Evolutionary conservation across 1,140 invertebrate species (phyloP), one percentile per base, ranked within the genome.

Genomic region (Diabrotica virgifera): DNA sequence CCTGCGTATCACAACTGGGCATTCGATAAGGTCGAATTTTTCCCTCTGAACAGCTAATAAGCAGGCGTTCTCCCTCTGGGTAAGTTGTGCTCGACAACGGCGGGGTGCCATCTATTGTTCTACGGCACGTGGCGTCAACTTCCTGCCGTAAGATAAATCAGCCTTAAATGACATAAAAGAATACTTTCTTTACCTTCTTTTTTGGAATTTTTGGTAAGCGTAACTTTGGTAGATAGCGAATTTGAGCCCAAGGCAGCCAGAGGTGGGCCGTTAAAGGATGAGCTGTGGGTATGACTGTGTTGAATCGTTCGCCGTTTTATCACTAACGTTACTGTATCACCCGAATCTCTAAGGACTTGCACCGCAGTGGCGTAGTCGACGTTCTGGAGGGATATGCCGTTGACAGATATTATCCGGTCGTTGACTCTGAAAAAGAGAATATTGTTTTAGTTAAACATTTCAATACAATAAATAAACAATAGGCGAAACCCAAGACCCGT

Each of bases 341-440:
- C 93, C 60, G 90, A 93, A 78, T 96, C 94, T 52, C 94, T 85
- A 59, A 96, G 80, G 55, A 96, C 94, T 76, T 94, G 92, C 36
- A 96, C 92, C 0, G 95, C 94, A 12, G 92, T 90, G 3, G 92
- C 92, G 77, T 98, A 97, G 78, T 98, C 96, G 36, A 98, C 96
- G 79, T 97, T 97, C 78, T 99, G 96, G 67, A 99, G 81, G 0
- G 94, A 94, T 36, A 97, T 89, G 5, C 95, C 94, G 82, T 99
- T 99, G 0, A 97, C 97, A 55, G 93, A 96, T 64, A 98, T 90
- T 72, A 99, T 97, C 66, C 96, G 86, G 80, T 99, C 97, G 78
- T 98, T 98, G 10, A 99, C 94, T 82, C 96, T 98, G 60, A 62
- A 65, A 68, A 53, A 1, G 4, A 24, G 4, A 1, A 24, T 24